Conservation (phyloP, 1,140 invertebrate species). For the Diplogasteroides magnus region DNA sequence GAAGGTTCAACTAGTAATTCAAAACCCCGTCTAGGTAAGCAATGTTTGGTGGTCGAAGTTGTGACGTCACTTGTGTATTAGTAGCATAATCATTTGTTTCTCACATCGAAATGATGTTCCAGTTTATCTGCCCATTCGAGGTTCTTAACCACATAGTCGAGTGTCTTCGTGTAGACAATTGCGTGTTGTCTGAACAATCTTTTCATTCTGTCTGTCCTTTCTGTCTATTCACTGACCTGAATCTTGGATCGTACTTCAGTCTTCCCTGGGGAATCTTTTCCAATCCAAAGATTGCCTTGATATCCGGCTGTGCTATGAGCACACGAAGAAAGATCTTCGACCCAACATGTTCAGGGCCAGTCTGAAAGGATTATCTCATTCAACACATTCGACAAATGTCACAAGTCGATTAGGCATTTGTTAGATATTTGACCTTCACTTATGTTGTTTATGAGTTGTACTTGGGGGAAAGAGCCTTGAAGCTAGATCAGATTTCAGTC, state of each 20-base stretch:
- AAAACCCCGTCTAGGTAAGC: too few species aligned
- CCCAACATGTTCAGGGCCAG: slow-evolving; percentile 30
- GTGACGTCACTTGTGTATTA: too few species aligned
- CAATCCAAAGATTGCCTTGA: slow-evolving; percentile 32
- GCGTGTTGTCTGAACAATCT: background rate
- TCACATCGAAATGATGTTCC: slow-evolving; percentile 23
- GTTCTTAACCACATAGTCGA: slow-evolving; percentile 32
- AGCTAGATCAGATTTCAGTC: too few species aligned
- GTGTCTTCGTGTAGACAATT: slow-evolving; percentile 29
- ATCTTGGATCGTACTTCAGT: slow-evolving; percentile 33
- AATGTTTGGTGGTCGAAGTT: too few species aligned
- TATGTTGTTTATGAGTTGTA: too few species aligned
- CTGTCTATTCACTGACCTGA: slow-evolving; percentile 13
- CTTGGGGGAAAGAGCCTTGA: too few species aligned
- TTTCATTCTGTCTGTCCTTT: background rate
- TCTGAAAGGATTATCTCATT: slow-evolving; percentile 14
- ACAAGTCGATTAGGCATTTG: too few species aligned
- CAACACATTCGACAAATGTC: too few species aligned
- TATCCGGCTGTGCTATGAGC: slow-evolving; percentile 30
- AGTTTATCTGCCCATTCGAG: slow-evolving; percentile 27
- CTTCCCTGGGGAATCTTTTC: slow-evolving; percentile 34
- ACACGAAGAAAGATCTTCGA: slow-evolving; percentile 33
- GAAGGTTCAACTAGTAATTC: too few species aligned
- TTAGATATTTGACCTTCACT: too few species aligned
- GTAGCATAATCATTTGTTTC: too few species aligned